Conservation (phyloP, 2,888 invertebrate genomes). For the Synergus laeviventris region DNA sequence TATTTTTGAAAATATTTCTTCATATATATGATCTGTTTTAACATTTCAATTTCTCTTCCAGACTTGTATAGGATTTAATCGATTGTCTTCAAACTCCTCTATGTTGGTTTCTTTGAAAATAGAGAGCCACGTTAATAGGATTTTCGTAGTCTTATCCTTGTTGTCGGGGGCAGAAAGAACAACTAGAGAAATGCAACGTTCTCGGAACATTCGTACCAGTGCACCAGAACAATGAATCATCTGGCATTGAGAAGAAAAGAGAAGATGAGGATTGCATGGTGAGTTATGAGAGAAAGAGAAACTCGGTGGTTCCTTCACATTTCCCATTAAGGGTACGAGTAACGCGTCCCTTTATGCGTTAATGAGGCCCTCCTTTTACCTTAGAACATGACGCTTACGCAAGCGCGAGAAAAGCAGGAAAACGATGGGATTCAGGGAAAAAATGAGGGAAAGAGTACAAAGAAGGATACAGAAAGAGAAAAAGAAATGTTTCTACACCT, state of each 20-base stretch:
- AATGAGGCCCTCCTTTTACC: conserved; percentile 21
- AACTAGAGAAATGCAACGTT: background rate
- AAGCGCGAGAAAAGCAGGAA: conserved; percentile 17
- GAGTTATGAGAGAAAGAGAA: background rate
- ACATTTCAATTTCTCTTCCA: too few species aligned
- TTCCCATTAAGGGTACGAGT: conserved; percentile 30
- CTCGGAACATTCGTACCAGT: background rate
- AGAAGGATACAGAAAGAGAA: background rate
- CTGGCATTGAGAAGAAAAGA: background rate
- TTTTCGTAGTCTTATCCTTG: background rate
- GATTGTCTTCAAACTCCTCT: background rate
- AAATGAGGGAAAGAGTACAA: conserved; percentile 2
- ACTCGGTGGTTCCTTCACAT: background rate
- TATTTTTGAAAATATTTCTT: too few species aligned
- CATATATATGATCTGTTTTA: too few species aligned
- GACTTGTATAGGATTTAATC: background rate
- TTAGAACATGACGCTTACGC: conserved; percentile 8
- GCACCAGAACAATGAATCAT: background rate
- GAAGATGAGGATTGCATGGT: background rate
- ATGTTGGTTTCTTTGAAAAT: background rate
- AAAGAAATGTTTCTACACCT: background rate
- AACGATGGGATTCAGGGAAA: background rate
- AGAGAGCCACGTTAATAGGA: background rate
- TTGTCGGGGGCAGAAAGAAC: background rate
- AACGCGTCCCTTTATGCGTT: conserved; percentile 27